Conservation (phyloP, 2,888 invertebrate species). For the Hanleya hanleyi region DNA sequence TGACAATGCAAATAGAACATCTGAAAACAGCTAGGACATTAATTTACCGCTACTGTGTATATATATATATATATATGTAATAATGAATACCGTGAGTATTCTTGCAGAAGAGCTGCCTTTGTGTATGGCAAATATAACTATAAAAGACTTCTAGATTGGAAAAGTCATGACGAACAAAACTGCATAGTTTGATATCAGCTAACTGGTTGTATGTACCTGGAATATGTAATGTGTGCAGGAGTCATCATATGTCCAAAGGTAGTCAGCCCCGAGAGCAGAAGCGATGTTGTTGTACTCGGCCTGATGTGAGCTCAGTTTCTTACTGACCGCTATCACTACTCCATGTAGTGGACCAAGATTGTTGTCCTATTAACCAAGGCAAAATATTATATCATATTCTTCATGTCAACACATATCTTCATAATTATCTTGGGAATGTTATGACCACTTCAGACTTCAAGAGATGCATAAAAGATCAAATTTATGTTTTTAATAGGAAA, state of each 20-base stretch:
- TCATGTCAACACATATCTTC: not conserved
- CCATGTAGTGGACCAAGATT: slow-evolving; percentile 60
- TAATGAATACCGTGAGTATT: too few relatives aligned
- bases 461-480: too few relatives aligned
- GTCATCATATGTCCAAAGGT: slow-evolving; percentile 70
- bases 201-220: slow-evolving; percentile 50
- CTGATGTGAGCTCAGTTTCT: slow-evolving; percentile 70
- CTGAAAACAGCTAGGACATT: too few relatives aligned
- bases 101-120: too few relatives aligned
- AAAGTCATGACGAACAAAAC: too few relatives aligned
- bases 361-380: slow-evolving; percentile 9
- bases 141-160: too few relatives aligned
- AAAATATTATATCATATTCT: not conserved
- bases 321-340: slow-evolving; percentile 71
- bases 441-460: not conserved
- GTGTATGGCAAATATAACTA: too few relatives aligned
- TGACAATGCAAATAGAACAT: too few relatives aligned
- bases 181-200: too few relatives aligned
- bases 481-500: too few relatives aligned
- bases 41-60: too few relatives aligned
- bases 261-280: slow-evolving; percentile 71
- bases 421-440: not conserved
- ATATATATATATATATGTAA: not conserved
- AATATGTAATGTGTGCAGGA: slow-evolving; percentile 74
- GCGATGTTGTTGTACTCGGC: slow-evolving; percentile 70